A percentile compares a stretch with the other conserved stretches of the same genome.
phyloP scores from a whole-genome alignment of 2,113 vertebrate species.

The Mastomys coucha region DNA sequence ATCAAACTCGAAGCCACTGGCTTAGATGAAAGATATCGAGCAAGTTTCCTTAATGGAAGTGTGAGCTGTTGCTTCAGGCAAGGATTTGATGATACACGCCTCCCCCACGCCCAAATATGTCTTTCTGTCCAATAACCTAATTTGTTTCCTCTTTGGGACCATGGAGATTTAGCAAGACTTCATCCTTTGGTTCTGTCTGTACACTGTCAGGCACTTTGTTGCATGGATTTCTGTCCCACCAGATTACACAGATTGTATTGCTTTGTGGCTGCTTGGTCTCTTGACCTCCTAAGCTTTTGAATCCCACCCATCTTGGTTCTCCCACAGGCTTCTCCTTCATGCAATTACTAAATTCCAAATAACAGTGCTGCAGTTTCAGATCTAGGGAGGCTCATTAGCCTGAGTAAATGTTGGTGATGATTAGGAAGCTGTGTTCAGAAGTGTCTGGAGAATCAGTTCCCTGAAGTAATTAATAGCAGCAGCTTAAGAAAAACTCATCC shows the following conservation, averaged over 20 bases:
- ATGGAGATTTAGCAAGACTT: constrained; percentile 19
- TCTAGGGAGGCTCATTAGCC: constrained; percentile 57
- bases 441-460: constrained; percentile 46
- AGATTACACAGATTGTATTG: neutral
- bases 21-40: neutral
- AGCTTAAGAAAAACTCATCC: neutral
- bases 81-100: constrained; percentile 18
- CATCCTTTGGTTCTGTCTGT: neutral
- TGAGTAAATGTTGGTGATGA: constrained; percentile 56
- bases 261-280: neutral
- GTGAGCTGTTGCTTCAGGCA: neutral
- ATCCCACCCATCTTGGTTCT: neutral
- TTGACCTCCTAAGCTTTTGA: neutral
- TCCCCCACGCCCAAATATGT: neutral
- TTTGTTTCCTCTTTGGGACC: constrained; percentile 66
- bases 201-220: neutral
- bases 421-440: constrained; percentile 68
- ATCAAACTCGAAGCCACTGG: neutral
- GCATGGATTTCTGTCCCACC: neutral
- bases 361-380: neutral
- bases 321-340: neutral
- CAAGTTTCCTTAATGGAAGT: neutral
- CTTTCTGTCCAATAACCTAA: constrained; percentile 10
- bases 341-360: constrained; percentile 31
- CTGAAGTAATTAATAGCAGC: constrained; percentile 1